Evolutionary conservation across 2,113 vertebrate genomes (phyloP).

Genomic region (Lichenostomus cassidix): DNA sequence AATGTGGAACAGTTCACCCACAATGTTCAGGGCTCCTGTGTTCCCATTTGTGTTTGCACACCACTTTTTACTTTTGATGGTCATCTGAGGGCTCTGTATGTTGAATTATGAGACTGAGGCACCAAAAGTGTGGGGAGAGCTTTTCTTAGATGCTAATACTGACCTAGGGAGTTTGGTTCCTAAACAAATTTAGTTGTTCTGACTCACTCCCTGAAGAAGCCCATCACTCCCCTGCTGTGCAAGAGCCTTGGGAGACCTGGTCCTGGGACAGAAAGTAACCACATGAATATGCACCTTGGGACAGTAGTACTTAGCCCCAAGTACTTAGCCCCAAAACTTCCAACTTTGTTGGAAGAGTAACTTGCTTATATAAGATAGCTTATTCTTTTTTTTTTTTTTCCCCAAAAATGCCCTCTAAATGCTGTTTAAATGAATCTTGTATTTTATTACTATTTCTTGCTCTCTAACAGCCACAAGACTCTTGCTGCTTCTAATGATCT

Average conservation of each 20-base stretch:
- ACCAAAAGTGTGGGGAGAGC: neutral
- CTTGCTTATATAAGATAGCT: neutral
- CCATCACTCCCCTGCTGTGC: neutral
- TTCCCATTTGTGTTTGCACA: neutral
- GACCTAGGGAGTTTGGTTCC: neutral
- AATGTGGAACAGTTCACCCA: neutral
- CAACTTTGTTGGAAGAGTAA: neutral
- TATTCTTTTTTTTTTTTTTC: neutral
- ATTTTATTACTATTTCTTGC: neutral
- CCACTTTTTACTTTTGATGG: accelerated
- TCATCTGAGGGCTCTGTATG: neutral
- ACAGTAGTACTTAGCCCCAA: neutral
- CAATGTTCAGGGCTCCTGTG: neutral
- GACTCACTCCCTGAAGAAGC: neutral
- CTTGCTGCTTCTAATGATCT: neutral
- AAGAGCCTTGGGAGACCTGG: neutral
- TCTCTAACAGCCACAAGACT: neutral
- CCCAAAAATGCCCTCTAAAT: neutral
- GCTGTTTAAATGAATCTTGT: neutral
- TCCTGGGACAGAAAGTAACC: neutral
- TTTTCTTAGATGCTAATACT: neutral
- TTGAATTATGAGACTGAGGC: neutral
- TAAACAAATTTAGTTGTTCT: neutral
- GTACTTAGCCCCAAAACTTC: neutral
- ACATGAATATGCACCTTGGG: neutral